Evolutionary conservation across 2,888 invertebrate genomes (phyloP), one percentile per base, ranked within the genome.

Genomic region (Patella ulyssiponensis): DNA sequence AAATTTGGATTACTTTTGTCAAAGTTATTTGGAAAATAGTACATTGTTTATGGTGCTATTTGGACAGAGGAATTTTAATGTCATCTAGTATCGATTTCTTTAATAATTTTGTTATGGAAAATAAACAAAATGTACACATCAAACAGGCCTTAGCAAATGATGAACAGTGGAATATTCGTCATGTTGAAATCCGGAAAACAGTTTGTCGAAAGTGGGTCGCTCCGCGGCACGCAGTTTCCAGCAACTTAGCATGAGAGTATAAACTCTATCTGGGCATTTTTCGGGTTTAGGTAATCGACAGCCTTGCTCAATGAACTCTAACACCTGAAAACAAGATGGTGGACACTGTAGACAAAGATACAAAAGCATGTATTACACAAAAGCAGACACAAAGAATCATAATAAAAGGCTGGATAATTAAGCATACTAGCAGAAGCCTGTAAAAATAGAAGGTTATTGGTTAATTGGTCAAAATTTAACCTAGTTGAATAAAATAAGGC

Each of bases 241-340:
- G 91, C 98, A 98, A 89, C 94, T 94, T 78, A 94, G 92, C 96
- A 98, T 97, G 77, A 96, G 94, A 84, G 94, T 93, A 91, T 96
- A 97, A 58, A 97, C 95, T 82, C 95, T 94, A 74, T 94, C 94
- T 0, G 97, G 96, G 88, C 97, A 97, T 74, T 94, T 93, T n/a
- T 93, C 93, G 0, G 98, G 97, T 85, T 94, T 93, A 52, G 94
- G 93, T 71, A 98, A 93, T 0, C 98, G 94, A 82, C 95, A 94
- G 0, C 96, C 97, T 78, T 94, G 94, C 89, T 97, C 97, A n/a
- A 98, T 95, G 83, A 96, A 91, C 91, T 95, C 94, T 85, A 97
- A 96, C 23, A 95, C 96, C 96, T 96, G 91, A 7, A 81, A 73
- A 51, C 11, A 64, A 64, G 11, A 64, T 9, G 12, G 23, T 20